phyloP scores from a whole-genome alignment of 1,140 invertebrate species.

The Zaprionus ornatus region DNA sequence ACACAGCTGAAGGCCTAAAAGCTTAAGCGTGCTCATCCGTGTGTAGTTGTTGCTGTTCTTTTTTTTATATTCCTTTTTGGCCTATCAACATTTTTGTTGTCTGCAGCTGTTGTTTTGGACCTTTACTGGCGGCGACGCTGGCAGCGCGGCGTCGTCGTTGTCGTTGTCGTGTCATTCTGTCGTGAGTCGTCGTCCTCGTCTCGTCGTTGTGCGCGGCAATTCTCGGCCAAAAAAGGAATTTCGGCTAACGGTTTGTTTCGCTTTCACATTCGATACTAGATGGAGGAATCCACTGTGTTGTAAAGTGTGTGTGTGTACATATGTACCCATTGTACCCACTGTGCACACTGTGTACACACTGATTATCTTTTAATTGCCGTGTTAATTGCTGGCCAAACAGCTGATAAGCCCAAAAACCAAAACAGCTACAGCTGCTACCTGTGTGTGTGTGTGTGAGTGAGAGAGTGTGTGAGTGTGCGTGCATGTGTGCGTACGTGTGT shows the following conservation, averaged over 20 bases:
- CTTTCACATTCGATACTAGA: slow-evolving; percentile 35
- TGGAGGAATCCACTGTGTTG: slow-evolving; percentile 3
- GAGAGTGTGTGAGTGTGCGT: slow-evolving; percentile 26
- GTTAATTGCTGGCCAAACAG: slow-evolving; percentile 28
- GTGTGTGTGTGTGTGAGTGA: slow-evolving; percentile 16
- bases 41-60: no score
- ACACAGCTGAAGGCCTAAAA: slow-evolving; percentile 67
- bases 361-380: slow-evolving; percentile 10
- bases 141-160: slow-evolving; percentile 5
- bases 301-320: not conserved
- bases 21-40: slow-evolving; percentile 32
- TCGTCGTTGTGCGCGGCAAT: slow-evolving; percentile 55
- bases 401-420: slow-evolving; percentile 34
- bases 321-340: not conserved
- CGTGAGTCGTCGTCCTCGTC: slow-evolving; percentile 66
- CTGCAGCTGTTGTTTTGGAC: slow-evolving; percentile 66
- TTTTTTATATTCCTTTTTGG: not conserved
- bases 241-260: slow-evolving; percentile 34
- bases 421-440: slow-evolving; percentile 56
- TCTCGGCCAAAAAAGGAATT: slow-evolving; percentile 9
- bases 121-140: slow-evolving; percentile 36
- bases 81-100: slow-evolving; percentile 27
- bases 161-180: slow-evolving; percentile 54
- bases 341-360: not conserved
- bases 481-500: slow-evolving; percentile 29